Base-by-base conservation (phyloP, 1,140 invertebrate genomes). In the Liolophura sinensis region DNA sequence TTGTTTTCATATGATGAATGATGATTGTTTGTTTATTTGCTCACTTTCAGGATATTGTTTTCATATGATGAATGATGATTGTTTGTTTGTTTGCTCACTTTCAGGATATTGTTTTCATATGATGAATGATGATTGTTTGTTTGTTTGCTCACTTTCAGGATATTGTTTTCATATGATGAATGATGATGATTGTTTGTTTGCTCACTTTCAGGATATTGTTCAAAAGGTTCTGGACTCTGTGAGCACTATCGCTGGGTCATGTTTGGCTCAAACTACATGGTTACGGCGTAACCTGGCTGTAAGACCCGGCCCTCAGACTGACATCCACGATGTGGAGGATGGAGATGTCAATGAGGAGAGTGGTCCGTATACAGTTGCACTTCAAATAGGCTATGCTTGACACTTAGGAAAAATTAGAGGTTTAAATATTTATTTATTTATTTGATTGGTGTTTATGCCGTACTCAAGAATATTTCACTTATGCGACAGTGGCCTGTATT, bases 231-330 rank as follows among this genome's bases (percentile, higher is more conserved):
- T 95, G 22, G 94, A 96, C 80, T 91, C 91, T 0, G 90, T 93
- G 58, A 91, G 91, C n/a, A 89, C 89, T 82, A 92, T 96, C 64
- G 94, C 93, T 25, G 93, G 93, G 31, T 92, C 93, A 14, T 93
- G 93, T 76, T 85, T 97, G 60, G 93, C 95, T 79, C 92, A 95
- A 78, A 95, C 94, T 1, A 95, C 93, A 1, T 97, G 94, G 94
- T 78, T 97, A 47, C 86, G 94, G 72, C 87, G 93, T 71, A 96
- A 94, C 82, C 86, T 95, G 60, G 92, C 93, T 67, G 94, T 97
- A 0, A 89, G 91, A 71, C 77, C 79, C 18, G 78, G 78, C 11
- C 91, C 93, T 77, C 80, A 83, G 71, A 76, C 68, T 24, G 78
- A 80, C 22, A 69, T 70, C 55, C 67, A 64, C 40, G 78, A 80